Base-by-base conservation (phyloP, 2,113 vertebrate species). In the Hassar affinis region DNA sequence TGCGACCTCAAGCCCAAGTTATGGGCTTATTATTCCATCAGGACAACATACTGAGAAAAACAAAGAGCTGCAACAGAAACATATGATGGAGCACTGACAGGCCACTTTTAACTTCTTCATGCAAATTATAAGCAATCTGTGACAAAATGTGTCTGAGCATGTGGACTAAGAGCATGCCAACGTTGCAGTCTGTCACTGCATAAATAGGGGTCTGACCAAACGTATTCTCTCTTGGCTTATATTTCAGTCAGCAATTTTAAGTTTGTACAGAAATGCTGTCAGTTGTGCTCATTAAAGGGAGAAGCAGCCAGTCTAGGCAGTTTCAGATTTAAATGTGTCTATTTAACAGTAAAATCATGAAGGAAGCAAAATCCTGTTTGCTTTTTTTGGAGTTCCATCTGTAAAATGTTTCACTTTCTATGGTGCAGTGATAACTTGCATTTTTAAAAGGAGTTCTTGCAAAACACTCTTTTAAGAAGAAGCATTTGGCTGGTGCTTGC, bases 151-250 rank as follows among this genome's bases (percentile, higher is more conserved):
- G 47, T 30, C 25, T 38, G 54, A 78, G 52, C 83, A 84, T 72
- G 77, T 84, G 77, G 42, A 52, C 57, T 75, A 75, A 80, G 18
- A 52, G 75, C 35, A 30, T 54, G 83, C 57, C 66, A 84, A 62
- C 27, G 27, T 38, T 30, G 25, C 61, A 66, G 62, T 79, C 77
- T 74, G 78, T 74, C 66, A 64, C 68, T 68, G 45, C 45, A 52
- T 25, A 59, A 80, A 80, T 52, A 42, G 25, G 30, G 30, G 64
- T 69, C 12, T 47, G 38, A 10, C 42, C 25, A 71, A 71, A n/a
- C 47, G 22, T n/a, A 22, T 71, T n/a, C 42, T 71, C 11, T 0
- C 42, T 71, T n/a, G 42, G 38, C 42, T n/a, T 71, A 71, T 7
- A 22, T n/a, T 45, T 71, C 12, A n/a, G 42, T 47, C 68, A 71